Conservation (phyloP, 2,888 invertebrate species). For the Apodemia hepburni region DNA sequence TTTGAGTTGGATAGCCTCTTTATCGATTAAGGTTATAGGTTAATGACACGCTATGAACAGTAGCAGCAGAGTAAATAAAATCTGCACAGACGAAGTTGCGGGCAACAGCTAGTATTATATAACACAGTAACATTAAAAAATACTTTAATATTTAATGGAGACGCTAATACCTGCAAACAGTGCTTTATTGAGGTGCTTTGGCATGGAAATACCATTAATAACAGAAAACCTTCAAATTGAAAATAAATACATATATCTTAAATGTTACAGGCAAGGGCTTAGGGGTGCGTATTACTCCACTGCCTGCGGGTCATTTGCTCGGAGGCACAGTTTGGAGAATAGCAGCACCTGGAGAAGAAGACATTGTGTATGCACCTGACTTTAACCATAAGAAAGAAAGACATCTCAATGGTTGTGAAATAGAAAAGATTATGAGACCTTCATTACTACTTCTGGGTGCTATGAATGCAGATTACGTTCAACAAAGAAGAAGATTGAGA, state of each 20-base stretch:
- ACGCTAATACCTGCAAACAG: too few species aligned
- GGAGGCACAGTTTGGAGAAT: constrained; percentile 99
- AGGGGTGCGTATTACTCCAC: constrained; percentile 95
- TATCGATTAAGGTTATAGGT: too few species aligned
- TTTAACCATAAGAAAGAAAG: constrained; percentile 99
- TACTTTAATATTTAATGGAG: too few species aligned
- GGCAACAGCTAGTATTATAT: too few species aligned
- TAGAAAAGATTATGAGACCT: constrained; percentile 94
- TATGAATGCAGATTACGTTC: constrained; percentile 96
- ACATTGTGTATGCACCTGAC: constrained; percentile 98
- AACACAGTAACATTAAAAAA: too few species aligned
- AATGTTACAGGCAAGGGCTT: constrained; percentile 90
- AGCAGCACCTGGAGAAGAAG: constrained; percentile 98
- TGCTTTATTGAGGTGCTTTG: too few species aligned
- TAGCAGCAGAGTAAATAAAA: too few species aligned
- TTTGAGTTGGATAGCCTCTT: too few species aligned
- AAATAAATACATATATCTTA: neutral
- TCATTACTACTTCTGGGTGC: constrained; percentile 97
- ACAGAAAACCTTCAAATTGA: neutral
- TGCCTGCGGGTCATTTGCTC: constrained; percentile 98
- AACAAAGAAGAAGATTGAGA: constrained; percentile 91
- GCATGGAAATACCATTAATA: too few species aligned
- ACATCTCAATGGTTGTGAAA: constrained; percentile 97
- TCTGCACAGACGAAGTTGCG: too few species aligned
- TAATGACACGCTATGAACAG: too few species aligned